Base-by-base conservation (phyloP, 2,888 invertebrate genomes). In the Schizaphis graminum region DNA sequence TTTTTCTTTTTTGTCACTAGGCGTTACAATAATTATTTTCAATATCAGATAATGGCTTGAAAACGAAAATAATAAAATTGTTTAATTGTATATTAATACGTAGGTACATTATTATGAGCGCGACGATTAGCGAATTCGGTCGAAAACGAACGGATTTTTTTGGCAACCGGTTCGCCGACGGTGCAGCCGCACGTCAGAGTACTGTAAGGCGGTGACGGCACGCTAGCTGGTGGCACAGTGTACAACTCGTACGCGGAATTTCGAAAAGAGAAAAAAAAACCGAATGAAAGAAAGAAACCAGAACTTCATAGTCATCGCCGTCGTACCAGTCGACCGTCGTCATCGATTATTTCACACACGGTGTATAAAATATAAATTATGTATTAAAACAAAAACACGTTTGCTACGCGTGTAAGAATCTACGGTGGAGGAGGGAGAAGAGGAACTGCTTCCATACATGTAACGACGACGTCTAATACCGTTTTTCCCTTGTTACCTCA, bases 311-410 rank as follows among this genome's bases (percentile, higher is more conserved):
- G 67, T 91, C 26, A n/a, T 90, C 90, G 49, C 26, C 47, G 41
- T 88, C 35, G 61, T 28, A 57, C 28, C 57, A 28, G 57, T 57
- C 11, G 61, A 28, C 61, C n/a, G 13, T 91, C 53, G 67, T 91
- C 91, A 67, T 90, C 90, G 53, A 41, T 86, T 91, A 91, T 57
- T 91, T 91, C 56, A 91, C 85, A 86, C 91, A 91, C 56, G 44
- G 56, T 47, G 56, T 86, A 91, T 85, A 85, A 21, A 56, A 57
- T 44, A 91, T 91, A 86, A 85, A 91, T 86, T 86, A 85, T 91
- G 56, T 57, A 91, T 91, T 85, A 85, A 91, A 85, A 57, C 56
- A 35, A 91, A 91, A 91, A 91, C 85, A 91, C 57, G 85, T 91
- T 91, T 86, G 57, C 56, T 57, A n/a, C n/a, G 56, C 24, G 41